Percentiles rank a stretch among this genome's conserved stretches.
These are phyloP conservation scores for Ramphastos sulfuratus DNA, from an alignment of 2,113 vertebrate genomes.

Conservation along the genomic window DNA sequence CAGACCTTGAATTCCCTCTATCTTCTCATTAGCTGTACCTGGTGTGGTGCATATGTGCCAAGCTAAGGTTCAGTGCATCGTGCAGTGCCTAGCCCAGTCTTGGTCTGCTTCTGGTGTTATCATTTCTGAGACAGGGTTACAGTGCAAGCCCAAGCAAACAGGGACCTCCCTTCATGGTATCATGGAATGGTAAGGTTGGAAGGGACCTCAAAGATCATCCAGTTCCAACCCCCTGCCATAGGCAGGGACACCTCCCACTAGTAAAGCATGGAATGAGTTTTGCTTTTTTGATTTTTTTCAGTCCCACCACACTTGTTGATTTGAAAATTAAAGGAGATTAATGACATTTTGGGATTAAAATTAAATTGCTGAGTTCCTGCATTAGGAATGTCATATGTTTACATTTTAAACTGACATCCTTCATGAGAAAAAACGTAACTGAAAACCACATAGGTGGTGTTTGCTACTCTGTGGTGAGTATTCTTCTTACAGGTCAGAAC, in stretches of 20 bases:
- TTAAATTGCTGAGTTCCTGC: neutral
- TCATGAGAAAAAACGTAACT: neutral
- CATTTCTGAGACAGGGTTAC: neutral
- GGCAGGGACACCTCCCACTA: too few relatives aligned
- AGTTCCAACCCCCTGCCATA: too few relatives aligned
- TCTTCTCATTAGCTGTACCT: neutral
- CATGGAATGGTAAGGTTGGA: too few relatives aligned
- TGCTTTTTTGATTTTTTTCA: too few relatives aligned
- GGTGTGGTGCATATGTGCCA: neutral
- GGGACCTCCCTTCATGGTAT: neutral
- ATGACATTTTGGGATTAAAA: neutral
- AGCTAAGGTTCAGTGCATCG: neutral
- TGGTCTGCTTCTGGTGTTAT: neutral
- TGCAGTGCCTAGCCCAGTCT: neutral
- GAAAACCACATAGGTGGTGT: neutral
- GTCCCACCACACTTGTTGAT: neutral
- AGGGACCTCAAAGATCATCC: too few relatives aligned
- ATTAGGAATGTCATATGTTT: neutral
- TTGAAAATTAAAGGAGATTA: neutral
- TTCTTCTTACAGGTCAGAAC: neutral
- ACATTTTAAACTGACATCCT: neutral
- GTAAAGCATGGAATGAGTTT: neutral
- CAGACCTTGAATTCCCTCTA: neutral
- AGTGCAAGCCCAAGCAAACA: neutral
- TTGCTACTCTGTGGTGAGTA: neutral